Percentiles rank a stretch among this genome's conserved stretches.
Conservation (phyloP, 2,113 vertebrate genomes). For the Pedionomus torquatus region DNA sequence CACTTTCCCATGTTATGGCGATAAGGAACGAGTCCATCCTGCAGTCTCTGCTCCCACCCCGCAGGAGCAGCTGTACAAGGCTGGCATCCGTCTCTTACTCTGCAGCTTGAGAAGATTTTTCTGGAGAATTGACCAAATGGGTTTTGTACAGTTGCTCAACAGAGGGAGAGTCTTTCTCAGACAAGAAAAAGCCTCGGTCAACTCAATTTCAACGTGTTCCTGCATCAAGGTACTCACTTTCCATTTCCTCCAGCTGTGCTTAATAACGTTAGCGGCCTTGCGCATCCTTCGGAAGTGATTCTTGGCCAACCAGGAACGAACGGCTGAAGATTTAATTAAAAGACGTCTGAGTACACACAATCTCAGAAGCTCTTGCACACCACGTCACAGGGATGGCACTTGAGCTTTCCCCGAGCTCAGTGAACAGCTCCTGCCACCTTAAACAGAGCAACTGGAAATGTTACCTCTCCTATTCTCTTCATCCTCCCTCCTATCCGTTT, state of each 20-base stretch:
- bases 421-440: not conserved
- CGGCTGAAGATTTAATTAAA: slow-evolving; percentile 65
- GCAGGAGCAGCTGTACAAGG: not conserved
- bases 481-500: not conserved
- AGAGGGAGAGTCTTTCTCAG: not conserved
- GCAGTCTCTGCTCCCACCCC: not conserved
- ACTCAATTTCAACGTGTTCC: not conserved
- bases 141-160: not conserved
- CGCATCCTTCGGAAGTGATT: slow-evolving; percentile 78
- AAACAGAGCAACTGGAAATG: not conserved
- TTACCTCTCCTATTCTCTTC: not conserved
- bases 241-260: slow-evolving; percentile 86
- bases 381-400: too few species aligned
- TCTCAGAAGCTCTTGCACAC: not conserved
- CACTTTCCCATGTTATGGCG: not conserved
- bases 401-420: not conserved
- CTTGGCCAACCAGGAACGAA: slow-evolving; percentile 87
- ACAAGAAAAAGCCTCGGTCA: not conserved
- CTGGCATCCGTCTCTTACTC: not conserved
- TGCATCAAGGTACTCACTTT: slow-evolving; percentile 74
- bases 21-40: not conserved
- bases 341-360: not conserved
- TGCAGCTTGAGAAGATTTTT: not conserved
- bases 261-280: slow-evolving; percentile 79
- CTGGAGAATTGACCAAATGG: not conserved